A percentile compares a stretch with the other conserved stretches of the same genome.
These are phyloP conservation scores for Uloborus plumipes DNA, from an alignment of 2,888 invertebrate genomes.

Conservation along the genomic window DNA sequence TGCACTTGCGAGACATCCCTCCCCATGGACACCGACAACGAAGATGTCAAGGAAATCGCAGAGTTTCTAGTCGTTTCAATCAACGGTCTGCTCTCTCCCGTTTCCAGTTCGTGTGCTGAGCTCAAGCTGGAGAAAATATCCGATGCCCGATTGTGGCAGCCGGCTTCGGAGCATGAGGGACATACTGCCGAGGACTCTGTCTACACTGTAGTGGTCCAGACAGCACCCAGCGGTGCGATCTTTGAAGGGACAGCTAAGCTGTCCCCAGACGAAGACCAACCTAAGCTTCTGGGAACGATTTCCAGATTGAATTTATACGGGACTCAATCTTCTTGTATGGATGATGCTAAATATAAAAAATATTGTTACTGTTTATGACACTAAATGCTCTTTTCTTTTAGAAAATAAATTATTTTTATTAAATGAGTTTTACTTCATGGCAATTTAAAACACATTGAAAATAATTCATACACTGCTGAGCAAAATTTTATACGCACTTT, in stretches of 20 bases:
- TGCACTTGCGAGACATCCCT: constrained; percentile 69
- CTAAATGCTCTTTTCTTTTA: not conserved
- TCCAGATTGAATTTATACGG: constrained; percentile 72
- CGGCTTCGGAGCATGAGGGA: constrained; percentile 17
- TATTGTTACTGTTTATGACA: constrained; percentile 71
- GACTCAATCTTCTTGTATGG: constrained; percentile 71
- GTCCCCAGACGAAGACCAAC: constrained; percentile 70
- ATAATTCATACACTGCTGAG: no score
- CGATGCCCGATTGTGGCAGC: constrained; percentile 34
- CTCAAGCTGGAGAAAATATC: constrained; percentile 18
- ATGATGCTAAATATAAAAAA: constrained; percentile 69
- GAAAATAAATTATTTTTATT: not conserved
- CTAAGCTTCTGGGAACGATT: constrained; percentile 77
- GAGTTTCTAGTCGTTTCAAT: constrained; percentile 28
- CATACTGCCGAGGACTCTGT: constrained; percentile 27
- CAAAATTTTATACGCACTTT: no score
- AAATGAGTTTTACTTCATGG: no score
- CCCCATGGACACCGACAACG: constrained; percentile 4
- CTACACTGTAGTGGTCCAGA: constrained; percentile 77
- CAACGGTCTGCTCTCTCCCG: constrained; percentile 29
- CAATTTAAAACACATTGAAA: no score
- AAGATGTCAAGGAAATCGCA: constrained; percentile 37
- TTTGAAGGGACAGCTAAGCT: constrained; percentile 84
- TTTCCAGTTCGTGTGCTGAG: constrained; percentile 22
- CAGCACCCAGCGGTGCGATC: constrained; percentile 79